phyloP scores from a whole-genome alignment of 2,888 invertebrate genomes.

The Fabriciana adippe region DNA sequence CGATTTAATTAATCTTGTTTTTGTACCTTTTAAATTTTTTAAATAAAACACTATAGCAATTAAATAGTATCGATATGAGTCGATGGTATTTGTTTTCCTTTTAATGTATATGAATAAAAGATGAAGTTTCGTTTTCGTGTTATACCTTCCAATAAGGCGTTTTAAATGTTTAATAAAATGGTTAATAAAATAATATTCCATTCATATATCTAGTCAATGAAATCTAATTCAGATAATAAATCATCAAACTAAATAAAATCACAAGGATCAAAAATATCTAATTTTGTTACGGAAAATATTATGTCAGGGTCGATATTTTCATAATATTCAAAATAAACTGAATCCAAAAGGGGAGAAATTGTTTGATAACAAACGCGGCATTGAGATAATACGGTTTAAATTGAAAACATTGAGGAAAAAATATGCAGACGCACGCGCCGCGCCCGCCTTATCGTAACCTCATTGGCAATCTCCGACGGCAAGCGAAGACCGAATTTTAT shows the following conservation, averaged over 20 bases:
- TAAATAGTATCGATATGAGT: slow-evolving; percentile 1
- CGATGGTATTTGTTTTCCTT: no score
- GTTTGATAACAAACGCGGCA: slow-evolving; percentile 46
- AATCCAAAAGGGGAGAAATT: slow-evolving; percentile 36
- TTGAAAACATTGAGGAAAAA: slow-evolving; percentile 58
- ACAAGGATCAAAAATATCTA: no score
- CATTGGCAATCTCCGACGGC: slow-evolving; percentile 54
- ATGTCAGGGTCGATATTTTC: slow-evolving; percentile 18
- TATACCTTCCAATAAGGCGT: no score
- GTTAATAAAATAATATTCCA: no score
- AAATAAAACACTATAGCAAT: slow-evolving; percentile 8
- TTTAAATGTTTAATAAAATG: no score
- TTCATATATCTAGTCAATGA: no score
- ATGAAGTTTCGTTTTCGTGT: no score
- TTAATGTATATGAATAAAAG: no score
- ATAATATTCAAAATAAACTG: slow-evolving; percentile 30
- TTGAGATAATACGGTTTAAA: slow-evolving; percentile 46
- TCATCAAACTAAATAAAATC: no score
- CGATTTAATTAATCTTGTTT: slow-evolving; percentile 32
- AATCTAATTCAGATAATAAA: no score
- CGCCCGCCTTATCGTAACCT: slow-evolving; percentile 55
- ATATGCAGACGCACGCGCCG: slow-evolving; percentile 65
- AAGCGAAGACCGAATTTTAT: slow-evolving; percentile 52
- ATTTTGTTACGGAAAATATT: slow-evolving; percentile 4
- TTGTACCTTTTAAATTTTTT: slow-evolving; percentile 20